Conservation (phyloP, 2,888 invertebrate species). For the Camptogramma bilineatum region DNA sequence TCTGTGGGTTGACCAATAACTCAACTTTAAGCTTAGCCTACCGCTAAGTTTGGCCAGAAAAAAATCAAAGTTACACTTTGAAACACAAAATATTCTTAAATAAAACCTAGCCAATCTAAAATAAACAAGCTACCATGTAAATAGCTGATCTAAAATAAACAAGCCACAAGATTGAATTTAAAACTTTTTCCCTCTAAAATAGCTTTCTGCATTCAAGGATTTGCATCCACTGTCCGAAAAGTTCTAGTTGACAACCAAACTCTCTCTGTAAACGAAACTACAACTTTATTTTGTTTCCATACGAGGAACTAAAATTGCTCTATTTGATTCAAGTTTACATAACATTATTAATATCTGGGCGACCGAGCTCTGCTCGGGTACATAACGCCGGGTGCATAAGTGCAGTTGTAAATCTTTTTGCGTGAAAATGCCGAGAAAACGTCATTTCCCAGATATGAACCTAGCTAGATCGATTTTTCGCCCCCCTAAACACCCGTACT, state of each 20-base stretch:
- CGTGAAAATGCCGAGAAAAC: no score
- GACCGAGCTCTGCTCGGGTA: no score
- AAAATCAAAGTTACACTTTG: no score
- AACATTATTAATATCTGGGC: neutral
- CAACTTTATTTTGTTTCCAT: slow-evolving; percentile 33
- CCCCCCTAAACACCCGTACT: no score
- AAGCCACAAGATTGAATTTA: slow-evolving; percentile 23
- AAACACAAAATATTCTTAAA: neutral
- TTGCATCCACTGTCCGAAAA: slow-evolving; percentile 39
- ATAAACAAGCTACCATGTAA: slow-evolving; percentile 5
- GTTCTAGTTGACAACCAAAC: slow-evolving; percentile 37
- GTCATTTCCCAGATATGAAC: no score
- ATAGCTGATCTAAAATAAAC: slow-evolving; percentile 10
- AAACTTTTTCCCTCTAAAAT: slow-evolving; percentile 23
- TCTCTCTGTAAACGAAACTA: slow-evolving; percentile 36
- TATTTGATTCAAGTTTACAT: neutral
- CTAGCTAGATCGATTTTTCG: no score
- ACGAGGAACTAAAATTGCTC: neutral
- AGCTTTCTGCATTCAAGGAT: slow-evolving; percentile 24
- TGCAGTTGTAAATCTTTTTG: no score
- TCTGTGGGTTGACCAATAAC: no score
- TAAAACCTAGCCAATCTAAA: neutral
- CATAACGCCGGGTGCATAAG: no score
- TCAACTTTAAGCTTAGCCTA: no score
- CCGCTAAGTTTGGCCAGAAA: no score